Base-by-base conservation (phyloP, 2,888 invertebrate species). In the Dysmachus trigonus region DNA sequence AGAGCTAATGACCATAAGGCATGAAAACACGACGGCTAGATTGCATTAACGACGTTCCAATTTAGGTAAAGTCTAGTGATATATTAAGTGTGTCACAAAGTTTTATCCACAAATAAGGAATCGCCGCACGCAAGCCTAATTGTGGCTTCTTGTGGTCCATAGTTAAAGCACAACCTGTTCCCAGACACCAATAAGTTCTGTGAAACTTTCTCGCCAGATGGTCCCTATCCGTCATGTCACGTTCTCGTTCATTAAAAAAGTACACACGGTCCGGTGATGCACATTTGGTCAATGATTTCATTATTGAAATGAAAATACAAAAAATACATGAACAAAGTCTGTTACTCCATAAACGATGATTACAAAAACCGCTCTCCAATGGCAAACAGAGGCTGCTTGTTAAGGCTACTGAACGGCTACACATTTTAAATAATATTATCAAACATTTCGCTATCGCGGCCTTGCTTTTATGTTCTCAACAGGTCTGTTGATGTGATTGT, bases 81-180 rank as follows among this genome's bases (percentile, higher is more conserved):
- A 87, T 87, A 86, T 76, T 87, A 88, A 88, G 87, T 88, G 85
- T 88, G 88, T 88, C 88, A 88, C 87, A 31, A 33, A 82, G 82
- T 62, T 82, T 82, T 82, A 35, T 62, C 33, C 10, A 47, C 82
- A 82, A 82, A 82, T 62, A 82, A 62, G 82, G 82, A 62, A 38
- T 82, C 27, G 47, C 31, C 62, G 33, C 27, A 33, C 33, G 18
- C 82, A 35, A 41, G 33, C 62, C 82, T 30, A 82, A 82, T 82
- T 82, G 30, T 82, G 38, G 8, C 71, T 35, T 30, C n/a, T 33
- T 53, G 33, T 18, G 62, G 62, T 82, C 22, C 53, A 31, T 31
- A 30, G 51, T 81, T 77, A n/a, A 27, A 51, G 35, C 82, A 22
- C 79, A 71, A 82, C 82, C 82, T 82, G 82, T 71, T 71, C 53